Evolutionary conservation across 2,888 invertebrate genomes (phyloP), one percentile per base, ranked within the genome.

Genomic region (Eulithis prunata): DNA sequence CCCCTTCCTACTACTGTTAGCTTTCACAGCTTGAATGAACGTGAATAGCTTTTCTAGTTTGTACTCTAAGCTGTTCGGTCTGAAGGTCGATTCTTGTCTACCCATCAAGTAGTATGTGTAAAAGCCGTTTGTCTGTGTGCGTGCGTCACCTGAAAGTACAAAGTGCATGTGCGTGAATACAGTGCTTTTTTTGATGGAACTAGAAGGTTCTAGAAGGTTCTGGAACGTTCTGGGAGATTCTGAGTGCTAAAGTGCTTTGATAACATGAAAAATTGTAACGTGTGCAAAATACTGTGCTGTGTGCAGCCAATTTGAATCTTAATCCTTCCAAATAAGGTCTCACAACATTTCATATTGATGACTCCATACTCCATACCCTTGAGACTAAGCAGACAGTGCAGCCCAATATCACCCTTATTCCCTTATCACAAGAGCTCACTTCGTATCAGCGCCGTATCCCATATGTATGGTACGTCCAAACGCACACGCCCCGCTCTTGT

Each of bases 391-490:
- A 21, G 21, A 45, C 45, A 11, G 47, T 47, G 12, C 2, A 12
- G n/a, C 21, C 47, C 0, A 62, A 57, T 52, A 14, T 51, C 10
- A 54, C 57, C 64, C 57, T 13, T 59, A 56, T 5, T 7, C 21
- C 52, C 51, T 13, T 2, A 12, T 8, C 4, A 28, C 1, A 52
- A 11, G 53, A n/a, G 58, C 89, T 90, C 86, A 94, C 94, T 85
- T 85, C 47, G 75, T 77, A 69, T 93, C 87, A 0, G 89, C 90
- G 21, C 89, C 91, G 51, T 84, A 85, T 5, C 94, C 94, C 94
- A 94, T 94, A 64, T 92, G 87, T 3, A 79, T 76, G 0, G 82
- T 85, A 1, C 68, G 71, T 1, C 76, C 77, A 0, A 76, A 71
- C 1, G 84, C 84, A 69, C 95, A 95, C 11, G 76, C 77, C 0